Percentiles rank a stretch among this genome's conserved stretches.
These are phyloP conservation scores for Philhelius pedissequus DNA, from an alignment of 2,888 invertebrate species.

Conservation along the genomic window DNA sequence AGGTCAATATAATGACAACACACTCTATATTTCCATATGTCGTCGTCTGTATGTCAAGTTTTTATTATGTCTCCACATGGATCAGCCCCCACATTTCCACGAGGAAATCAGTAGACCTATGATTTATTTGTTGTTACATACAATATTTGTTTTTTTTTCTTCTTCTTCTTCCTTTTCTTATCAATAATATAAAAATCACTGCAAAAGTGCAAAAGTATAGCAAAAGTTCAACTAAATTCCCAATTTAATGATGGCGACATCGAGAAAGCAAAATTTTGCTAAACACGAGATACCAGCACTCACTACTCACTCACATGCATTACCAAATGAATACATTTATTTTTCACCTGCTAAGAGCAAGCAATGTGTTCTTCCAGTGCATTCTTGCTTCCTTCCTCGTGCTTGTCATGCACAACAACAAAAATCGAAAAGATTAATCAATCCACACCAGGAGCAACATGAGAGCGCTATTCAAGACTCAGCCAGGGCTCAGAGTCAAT, in stretches of 20 bases:
- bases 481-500: background rate
- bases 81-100: conserved; percentile 34
- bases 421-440: conserved; percentile 15
- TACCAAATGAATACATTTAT: conserved; percentile 30
- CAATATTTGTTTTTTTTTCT: conserved; percentile 7
- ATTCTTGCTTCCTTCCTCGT: background rate
- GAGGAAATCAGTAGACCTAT: conserved; percentile 38
- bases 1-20: conserved; percentile 55
- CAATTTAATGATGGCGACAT: background rate
- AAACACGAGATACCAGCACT: background rate
- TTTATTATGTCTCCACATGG: conserved; percentile 44
- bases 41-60: conserved; percentile 23
- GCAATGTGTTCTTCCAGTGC: background rate
- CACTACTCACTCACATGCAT: conserved; percentile 42
- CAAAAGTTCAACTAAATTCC: background rate
- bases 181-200: conserved; percentile 4
- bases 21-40: conserved; percentile 2
- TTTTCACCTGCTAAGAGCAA: conserved; percentile 46
- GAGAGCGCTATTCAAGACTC: background rate
- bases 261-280: background rate
- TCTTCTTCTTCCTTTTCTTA: background rate
- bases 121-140: conserved; percentile 7
- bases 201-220: background rate
- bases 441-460: conserved; percentile 10
- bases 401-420: background rate